phyloP scores from a whole-genome alignment of 2,888 invertebrate species.

The Melipona bicolor region DNA sequence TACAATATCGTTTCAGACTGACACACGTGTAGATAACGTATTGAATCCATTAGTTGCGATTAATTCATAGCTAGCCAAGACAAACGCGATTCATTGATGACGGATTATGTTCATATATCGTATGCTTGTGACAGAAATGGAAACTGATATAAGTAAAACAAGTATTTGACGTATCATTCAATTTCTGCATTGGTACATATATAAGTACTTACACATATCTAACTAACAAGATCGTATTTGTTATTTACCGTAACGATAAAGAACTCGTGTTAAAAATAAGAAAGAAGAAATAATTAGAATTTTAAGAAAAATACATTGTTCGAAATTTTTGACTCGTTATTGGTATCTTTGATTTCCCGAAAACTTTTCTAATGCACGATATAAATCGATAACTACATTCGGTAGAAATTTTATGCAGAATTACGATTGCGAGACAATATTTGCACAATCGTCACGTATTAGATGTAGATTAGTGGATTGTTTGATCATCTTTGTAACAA shows the following conservation, averaged over 20 bases:
- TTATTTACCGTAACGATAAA: neutral
- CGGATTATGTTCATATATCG: neutral
- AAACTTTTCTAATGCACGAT: neutral
- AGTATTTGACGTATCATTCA: neutral
- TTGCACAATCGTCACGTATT: slow-evolving; percentile 48
- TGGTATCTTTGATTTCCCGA: neutral
- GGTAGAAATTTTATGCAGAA: neutral
- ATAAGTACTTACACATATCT: neutral
- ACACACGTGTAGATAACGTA: neutral
- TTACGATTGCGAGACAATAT: neutral
- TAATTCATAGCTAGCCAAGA: slow-evolving; percentile 13
- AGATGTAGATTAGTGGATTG: slow-evolving; percentile 27
- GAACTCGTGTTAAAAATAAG: neutral
- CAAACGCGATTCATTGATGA: neutral
- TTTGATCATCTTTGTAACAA: slow-evolving; percentile 31
- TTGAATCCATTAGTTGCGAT: neutral
- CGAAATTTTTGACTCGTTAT: neutral
- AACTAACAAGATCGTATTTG: neutral
- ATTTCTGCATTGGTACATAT: neutral
- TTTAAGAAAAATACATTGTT: neutral
- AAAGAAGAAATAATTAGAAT: neutral
- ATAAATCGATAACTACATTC: neutral
- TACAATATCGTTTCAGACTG: neutral
- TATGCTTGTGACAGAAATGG: neutral
- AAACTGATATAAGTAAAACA: neutral